phyloP scores from a whole-genome alignment of 2,113 vertebrate species.

The Himantopus leucocephalus region DNA sequence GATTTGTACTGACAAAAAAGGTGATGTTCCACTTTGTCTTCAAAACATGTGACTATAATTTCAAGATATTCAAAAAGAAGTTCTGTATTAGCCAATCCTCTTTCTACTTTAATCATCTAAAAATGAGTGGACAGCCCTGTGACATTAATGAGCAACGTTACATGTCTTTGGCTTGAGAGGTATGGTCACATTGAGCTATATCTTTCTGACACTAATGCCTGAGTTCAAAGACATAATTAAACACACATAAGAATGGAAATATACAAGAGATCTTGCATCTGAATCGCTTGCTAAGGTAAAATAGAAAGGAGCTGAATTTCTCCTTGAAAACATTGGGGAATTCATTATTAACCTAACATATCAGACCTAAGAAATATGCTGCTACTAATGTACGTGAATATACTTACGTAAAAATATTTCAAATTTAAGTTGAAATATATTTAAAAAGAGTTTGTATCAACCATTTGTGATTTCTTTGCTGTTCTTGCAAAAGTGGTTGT shows the following conservation, averaged over 20 bases:
- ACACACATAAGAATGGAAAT: constrained; percentile 23
- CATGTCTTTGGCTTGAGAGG: not conserved
- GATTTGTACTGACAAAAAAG: not conserved
- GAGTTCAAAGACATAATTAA: constrained; percentile 53
- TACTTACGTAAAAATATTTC: not conserved
- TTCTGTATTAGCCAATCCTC: not conserved
- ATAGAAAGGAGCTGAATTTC: constrained; percentile 28
- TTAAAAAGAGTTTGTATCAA: not conserved
- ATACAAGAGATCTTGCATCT: not conserved
- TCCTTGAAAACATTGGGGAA: not conserved
- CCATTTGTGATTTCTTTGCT: not conserved
- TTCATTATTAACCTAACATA: not conserved
- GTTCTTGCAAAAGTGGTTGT: not conserved
- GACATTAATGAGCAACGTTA: not conserved
- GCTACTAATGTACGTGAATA: not conserved
- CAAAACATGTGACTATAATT: not conserved
- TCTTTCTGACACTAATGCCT: not conserved
- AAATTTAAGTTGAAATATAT: not conserved
- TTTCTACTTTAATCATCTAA: not conserved
- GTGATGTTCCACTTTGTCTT: not conserved
- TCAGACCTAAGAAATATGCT: not conserved
- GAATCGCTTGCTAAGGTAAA: not conserved
- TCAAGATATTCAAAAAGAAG: not conserved
- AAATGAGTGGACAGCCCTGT: not conserved
- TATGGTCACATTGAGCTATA: not conserved